These are phyloP conservation scores for Zophobas morio DNA, from an alignment of 1,140 invertebrate species.

Conservation along the genomic window DNA sequence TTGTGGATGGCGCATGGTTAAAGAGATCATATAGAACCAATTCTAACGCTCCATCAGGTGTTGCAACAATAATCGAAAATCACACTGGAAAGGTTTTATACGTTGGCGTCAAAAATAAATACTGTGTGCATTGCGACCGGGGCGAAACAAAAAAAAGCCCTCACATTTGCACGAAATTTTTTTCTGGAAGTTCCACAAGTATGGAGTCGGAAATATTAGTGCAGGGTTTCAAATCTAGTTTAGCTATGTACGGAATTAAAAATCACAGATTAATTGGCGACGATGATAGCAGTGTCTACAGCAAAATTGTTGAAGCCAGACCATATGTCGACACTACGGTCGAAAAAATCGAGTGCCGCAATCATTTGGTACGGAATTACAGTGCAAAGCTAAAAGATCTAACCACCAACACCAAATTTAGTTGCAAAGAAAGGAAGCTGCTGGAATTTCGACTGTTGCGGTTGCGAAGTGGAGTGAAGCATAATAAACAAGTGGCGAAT, in stretches of 20 bases:
- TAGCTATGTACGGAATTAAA: slow-evolving; percentile 64
- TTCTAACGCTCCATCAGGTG: slow-evolving; percentile 63
- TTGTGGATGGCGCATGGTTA: slow-evolving; percentile 62
- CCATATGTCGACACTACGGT: slow-evolving; percentile 17
- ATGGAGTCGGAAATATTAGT: slow-evolving; percentile 67
- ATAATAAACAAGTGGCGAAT: not conserved
- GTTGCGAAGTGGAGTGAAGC: not conserved
- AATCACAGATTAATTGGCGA: slow-evolving; percentile 67
- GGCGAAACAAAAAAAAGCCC: not conserved
- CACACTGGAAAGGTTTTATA: slow-evolving; percentile 61
- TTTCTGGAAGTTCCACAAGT: slow-evolving; percentile 58
- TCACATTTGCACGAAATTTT: slow-evolving; percentile 65
- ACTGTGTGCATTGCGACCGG: slow-evolving; percentile 54
- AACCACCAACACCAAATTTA: slow-evolving; percentile 4
- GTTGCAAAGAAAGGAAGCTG: not conserved
- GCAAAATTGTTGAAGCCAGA: slow-evolving; percentile 37
- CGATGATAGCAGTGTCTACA: slow-evolving; percentile 67
- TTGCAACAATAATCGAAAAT: slow-evolving; percentile 59
- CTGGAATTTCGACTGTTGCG: not conserved
- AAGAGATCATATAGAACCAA: slow-evolving; percentile 63
- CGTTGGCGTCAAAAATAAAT: slow-evolving; percentile 64
- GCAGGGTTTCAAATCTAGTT: slow-evolving; percentile 65
- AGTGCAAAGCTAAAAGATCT: slow-evolving; percentile 17
- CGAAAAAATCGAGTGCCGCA: slow-evolving; percentile 35
- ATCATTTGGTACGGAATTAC: slow-evolving; percentile 41